These are phyloP conservation scores for Tenualosa thibaudeaui DNA, from an alignment of 2,797 vertebrate genomes.

Conservation along the genomic window DNA sequence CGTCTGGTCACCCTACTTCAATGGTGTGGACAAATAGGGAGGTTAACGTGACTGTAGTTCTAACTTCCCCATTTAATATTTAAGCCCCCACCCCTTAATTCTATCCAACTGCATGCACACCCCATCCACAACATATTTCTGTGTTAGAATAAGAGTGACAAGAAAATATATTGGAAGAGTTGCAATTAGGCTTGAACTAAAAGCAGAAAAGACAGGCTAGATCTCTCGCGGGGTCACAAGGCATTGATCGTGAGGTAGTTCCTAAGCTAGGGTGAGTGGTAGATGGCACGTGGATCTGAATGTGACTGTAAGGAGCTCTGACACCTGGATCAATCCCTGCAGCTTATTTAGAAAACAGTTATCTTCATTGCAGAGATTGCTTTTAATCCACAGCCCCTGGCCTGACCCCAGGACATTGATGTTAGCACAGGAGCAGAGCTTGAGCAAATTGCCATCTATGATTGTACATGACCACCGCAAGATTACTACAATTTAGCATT, in stretches of 20 bases:
- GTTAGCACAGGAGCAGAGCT: not conserved
- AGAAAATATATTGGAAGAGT: slow-evolving; percentile 45
- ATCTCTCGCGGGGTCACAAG: slow-evolving; percentile 66
- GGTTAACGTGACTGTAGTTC: too few relatives aligned
- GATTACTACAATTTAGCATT: too few relatives aligned
- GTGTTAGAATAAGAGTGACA: slow-evolving; percentile 34
- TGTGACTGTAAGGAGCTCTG: slow-evolving; percentile 63
- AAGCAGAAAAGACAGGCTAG: slow-evolving; percentile 55
- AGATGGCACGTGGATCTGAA: slow-evolving; percentile 68
- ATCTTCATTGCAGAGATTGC: slow-evolving; percentile 13
- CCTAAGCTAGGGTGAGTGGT: slow-evolving; percentile 58
- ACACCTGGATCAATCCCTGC: slow-evolving; percentile 60
- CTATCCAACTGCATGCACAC: not conserved
- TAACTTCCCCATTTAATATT: not conserved
- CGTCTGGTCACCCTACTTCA: too few relatives aligned
- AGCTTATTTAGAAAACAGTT: slow-evolving; percentile 43
- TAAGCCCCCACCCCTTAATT: too few relatives aligned
- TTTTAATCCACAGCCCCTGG: slow-evolving; percentile 18
- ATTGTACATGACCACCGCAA: not conserved
- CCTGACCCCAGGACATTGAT: not conserved
- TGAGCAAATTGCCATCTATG: not conserved
- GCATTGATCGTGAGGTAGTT: slow-evolving; percentile 68
- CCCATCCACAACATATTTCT: slow-evolving; percentile 24
- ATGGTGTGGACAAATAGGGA: too few relatives aligned
- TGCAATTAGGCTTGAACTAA: slow-evolving; percentile 48